phyloP scores from a whole-genome alignment of 2,797 vertebrate species.

The Rhinella marina region DNA sequence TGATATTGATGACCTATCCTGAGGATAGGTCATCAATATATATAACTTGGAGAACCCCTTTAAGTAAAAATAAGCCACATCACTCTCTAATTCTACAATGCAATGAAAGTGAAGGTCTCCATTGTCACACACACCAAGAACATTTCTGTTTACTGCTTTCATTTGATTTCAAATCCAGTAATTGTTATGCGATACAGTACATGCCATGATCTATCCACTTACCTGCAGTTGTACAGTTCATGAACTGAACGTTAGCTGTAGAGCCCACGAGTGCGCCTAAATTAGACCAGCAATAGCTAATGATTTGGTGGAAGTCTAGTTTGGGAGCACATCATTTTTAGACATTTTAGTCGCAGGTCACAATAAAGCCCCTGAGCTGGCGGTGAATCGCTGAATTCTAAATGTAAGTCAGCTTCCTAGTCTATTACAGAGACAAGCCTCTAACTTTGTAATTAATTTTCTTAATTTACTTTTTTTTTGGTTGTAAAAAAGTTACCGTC shows the following conservation, averaged over 20 bases:
- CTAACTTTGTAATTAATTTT: background rate
- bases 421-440: background rate
- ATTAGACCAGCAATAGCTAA: no score
- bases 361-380: no score
- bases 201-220: background rate
- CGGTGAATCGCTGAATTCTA: no score
- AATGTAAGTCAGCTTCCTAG: no score
- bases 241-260: background rate
- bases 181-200: background rate
- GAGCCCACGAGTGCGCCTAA: background rate
- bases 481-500: no score
- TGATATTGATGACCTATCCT: no score
- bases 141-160: constrained; percentile 13
- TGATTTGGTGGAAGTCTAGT: no score
- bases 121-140: constrained; percentile 8
- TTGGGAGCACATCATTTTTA: no score
- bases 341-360: no score
- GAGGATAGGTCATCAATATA: no score
- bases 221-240: background rate
- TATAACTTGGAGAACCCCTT: no score
- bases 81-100: background rate
- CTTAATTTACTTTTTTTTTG: no score
- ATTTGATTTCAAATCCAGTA: constrained; percentile 2
- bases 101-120: background rate
- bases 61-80: background rate